A percentile compares a stretch with the other conserved stretches of the same genome.
These are phyloP conservation scores for Hyles euphorbiae DNA, from an alignment of 1,140 invertebrate genomes.

Conservation along the genomic window DNA sequence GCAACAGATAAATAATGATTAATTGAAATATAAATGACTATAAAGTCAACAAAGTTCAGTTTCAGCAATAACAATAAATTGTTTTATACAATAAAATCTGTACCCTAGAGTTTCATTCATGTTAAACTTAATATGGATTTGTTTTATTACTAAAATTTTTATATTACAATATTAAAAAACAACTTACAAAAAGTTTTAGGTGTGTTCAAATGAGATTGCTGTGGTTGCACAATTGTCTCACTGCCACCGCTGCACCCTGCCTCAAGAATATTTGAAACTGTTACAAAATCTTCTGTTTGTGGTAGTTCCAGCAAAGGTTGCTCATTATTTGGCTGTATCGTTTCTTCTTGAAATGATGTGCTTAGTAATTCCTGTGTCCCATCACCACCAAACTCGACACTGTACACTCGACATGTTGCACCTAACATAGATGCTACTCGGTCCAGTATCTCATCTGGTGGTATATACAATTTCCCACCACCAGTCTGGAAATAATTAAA, in stretches of 20 bases:
- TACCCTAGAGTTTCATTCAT: constrained; percentile 32
- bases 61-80: constrained; percentile 26
- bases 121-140: too few relatives aligned
- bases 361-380: background rate
- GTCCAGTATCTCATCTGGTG: constrained; percentile 15
- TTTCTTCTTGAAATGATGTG: background rate
- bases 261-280: background rate
- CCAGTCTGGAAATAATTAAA: constrained; percentile 11
- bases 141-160: too few relatives aligned
- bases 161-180: constrained; percentile 2
- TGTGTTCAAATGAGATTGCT: constrained; percentile 5
- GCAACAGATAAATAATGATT: constrained; percentile 32
- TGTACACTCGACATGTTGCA: constrained; percentile 9
- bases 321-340: background rate
- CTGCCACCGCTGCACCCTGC: background rate
- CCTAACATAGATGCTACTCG: constrained; percentile 12
- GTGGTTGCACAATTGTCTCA: constrained; percentile 5
- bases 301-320: background rate
- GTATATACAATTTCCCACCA: constrained; percentile 9
- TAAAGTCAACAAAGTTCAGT: constrained; percentile 21
- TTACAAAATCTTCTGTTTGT: background rate
- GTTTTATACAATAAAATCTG: constrained; percentile 23
- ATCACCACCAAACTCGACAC: constrained; percentile 11
- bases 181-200: constrained; percentile 10
- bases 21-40: constrained; percentile 3